Percentiles rank a stretch among this genome's conserved stretches.
These are phyloP conservation scores for Artibeus lituratus DNA, from an alignment of 2,797 vertebrate genomes.

Conservation along the genomic window DNA sequence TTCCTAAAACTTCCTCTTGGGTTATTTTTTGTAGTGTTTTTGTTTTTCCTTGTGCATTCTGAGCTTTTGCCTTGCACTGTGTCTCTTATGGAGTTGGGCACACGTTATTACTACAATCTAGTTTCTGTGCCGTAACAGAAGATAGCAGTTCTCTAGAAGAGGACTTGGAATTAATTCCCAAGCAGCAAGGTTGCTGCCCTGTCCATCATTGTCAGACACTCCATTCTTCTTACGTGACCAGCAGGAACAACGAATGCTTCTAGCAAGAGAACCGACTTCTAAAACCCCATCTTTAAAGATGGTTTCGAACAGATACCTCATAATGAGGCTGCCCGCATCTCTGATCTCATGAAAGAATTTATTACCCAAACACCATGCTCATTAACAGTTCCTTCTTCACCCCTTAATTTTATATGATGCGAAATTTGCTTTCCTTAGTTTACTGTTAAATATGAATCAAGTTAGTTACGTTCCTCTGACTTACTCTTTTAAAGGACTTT, in stretches of 20 bases:
- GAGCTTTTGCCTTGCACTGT: not conserved
- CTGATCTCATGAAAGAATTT: slow-evolving; percentile 15
- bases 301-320: not conserved
- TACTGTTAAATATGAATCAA: slow-evolving; percentile 18
- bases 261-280: not conserved
- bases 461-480: not conserved
- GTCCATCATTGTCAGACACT: slow-evolving; percentile 41
- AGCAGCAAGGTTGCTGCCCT: not conserved
- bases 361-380: not conserved
- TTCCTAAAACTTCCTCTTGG: not conserved
- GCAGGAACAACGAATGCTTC: slow-evolving; percentile 12
- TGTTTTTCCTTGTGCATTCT: not conserved
- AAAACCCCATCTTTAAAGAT: not conserved
- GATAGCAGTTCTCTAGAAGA: slow-evolving; percentile 27
- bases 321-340: not conserved
- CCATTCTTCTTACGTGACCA: slow-evolving; percentile 13
- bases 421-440: not conserved
- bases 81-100: not conserved
- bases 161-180: slow-evolving; percentile 54
- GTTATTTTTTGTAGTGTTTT: not conserved
- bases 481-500: not conserved
- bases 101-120: slow-evolving; percentile 44
- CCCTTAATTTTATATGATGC: not conserved
- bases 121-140: slow-evolving; percentile 43
- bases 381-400: slow-evolving; percentile 6